A percentile compares a stretch with the other conserved stretches of the same genome.
These are phyloP conservation scores for Pangasianodon gigas DNA, from an alignment of 2,113 vertebrate species.

Conservation along the genomic window DNA sequence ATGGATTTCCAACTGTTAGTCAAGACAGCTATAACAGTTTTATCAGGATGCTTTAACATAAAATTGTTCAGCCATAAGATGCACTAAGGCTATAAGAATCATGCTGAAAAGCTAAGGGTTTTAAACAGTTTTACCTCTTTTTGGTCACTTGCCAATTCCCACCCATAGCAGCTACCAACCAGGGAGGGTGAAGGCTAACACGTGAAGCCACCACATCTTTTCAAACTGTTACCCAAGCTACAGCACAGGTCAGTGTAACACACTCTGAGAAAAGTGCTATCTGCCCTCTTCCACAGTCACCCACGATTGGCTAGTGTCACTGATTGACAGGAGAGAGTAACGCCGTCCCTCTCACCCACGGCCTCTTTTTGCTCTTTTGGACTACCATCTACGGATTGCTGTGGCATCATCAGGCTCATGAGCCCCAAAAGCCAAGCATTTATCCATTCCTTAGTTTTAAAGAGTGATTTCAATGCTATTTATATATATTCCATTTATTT, in stretches of 20 bases:
- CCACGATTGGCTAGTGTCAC: not conserved
- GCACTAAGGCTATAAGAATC: too few relatives aligned
- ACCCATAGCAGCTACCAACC: not conserved
- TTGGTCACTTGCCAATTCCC: not conserved
- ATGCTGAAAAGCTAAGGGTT: too few relatives aligned
- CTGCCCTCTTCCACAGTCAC: not conserved
- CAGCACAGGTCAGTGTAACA: not conserved
- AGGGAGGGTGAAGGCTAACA: not conserved
- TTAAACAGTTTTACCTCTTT: too few relatives aligned
- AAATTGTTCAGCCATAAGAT: not conserved
- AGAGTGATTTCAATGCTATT: not conserved
- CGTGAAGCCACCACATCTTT: not conserved
- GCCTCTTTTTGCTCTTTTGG: not conserved
- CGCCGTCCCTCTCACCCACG: not conserved
- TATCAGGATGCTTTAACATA: not conserved
- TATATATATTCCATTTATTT: not conserved
- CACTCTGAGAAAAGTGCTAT: not conserved
- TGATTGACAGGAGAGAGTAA: not conserved
- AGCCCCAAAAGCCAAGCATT: not conserved
- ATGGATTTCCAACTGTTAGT: not conserved
- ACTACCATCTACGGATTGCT: not conserved
- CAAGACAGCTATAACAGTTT: not conserved
- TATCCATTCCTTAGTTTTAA: not conserved
- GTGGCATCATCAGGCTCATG: not conserved
- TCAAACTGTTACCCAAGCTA: not conserved